Evolutionary conservation across 2,888 invertebrate genomes (phyloP), one percentile per base, ranked within the genome.

Genomic region (Netelia inedita): DNA sequence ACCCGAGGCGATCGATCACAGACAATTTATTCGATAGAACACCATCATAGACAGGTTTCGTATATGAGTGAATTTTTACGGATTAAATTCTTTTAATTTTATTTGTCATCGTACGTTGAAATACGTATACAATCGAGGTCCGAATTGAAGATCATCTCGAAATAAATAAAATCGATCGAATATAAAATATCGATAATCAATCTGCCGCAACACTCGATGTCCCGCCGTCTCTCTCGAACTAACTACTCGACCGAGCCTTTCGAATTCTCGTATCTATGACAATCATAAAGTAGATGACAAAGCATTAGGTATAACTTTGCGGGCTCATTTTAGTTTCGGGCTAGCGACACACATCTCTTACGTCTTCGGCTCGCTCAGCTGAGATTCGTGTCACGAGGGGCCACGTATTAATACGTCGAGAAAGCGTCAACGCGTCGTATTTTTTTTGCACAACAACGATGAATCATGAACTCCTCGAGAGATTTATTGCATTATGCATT

Each of bases 371-470:
- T 57, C 16, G 16, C 55, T 46, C 14, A 46, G 8, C 16, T 23
- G 35, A 71, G 53, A 71, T 71, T 55, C 71, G 55, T 53, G 71
- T 71, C 71, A 57, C 41, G 55, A 71, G 53, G 71, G 53, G 71
- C 53, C 71, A 57, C 55, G 41, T 57, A 71, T 71, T 71, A 71
- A 55, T 71, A 71, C 55, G 71, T 57, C 35, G 71, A 35, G 55
- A 71, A 71, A 57, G 16, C n/a, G 19, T 46, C 46, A 46, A 46
- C 46, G 14, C 14, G 46, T 46, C 14, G 46, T 46, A 35, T 41
- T 71, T 71, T 71, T 35, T 71, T 71, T 53, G 71, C 71, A 71
- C 55, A 57, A 71, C 35, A 71, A 71, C 28, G 19, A 73, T 59
- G 19, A 1, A 43, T 61, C 23, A 43, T 23, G 59, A 43, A 41